These are phyloP conservation scores for Simalia tracyae DNA, from an alignment of 2,797 vertebrate genomes.

Conservation along the genomic window DNA sequence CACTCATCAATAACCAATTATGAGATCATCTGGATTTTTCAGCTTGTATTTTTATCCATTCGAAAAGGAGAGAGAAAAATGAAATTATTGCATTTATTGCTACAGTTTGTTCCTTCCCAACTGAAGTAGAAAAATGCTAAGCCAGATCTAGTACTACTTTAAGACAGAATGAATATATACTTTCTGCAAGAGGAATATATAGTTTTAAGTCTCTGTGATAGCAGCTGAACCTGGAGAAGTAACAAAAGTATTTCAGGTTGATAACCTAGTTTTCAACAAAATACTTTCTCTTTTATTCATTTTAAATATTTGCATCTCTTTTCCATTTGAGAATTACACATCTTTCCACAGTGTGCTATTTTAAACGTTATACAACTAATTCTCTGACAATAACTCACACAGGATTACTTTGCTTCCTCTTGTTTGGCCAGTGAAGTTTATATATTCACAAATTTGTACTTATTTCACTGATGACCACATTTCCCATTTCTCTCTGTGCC, in stretches of 20 bases:
- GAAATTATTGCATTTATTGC: slow-evolving; percentile 45
- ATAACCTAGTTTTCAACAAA: not conserved
- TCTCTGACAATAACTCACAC: not conserved
- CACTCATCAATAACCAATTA: slow-evolving; percentile 55
- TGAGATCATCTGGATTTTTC: slow-evolving; percentile 38
- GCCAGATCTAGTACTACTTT: not conserved
- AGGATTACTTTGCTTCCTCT: not conserved
- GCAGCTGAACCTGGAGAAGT: too few relatives aligned
- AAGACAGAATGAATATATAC: not conserved
- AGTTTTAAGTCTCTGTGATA: not conserved
- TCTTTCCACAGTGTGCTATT: not conserved
- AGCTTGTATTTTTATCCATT: slow-evolving; percentile 31
- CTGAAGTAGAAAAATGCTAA: slow-evolving; percentile 29
- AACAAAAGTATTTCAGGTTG: not conserved
- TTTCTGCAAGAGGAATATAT: not conserved
- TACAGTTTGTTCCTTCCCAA: not conserved
- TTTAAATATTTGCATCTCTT: not conserved
- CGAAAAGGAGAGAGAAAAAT: not conserved
- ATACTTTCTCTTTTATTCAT: not conserved
- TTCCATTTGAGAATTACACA: not conserved
- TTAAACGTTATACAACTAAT: not conserved
- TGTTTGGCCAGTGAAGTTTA: not conserved
- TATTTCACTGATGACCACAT: not conserved
- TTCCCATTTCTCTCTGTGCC: slow-evolving; percentile 11
- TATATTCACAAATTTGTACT: not conserved